phyloP scores from a whole-genome alignment of 2,888 invertebrate genomes.

The Scaeva pyrastri region DNA sequence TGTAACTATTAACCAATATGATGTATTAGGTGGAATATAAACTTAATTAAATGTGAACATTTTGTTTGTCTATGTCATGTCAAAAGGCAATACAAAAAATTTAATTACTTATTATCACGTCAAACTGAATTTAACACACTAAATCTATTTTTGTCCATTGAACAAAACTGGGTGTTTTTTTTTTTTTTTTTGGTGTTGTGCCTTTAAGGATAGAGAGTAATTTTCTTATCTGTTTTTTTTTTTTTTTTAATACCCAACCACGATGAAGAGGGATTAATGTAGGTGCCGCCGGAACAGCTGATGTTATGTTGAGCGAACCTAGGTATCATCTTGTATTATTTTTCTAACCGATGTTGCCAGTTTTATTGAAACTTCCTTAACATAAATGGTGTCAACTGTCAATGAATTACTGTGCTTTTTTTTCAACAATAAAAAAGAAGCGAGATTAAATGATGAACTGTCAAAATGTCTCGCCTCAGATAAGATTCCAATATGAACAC shows the following conservation, averaged over 20 bases:
- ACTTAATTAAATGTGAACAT: conserved; percentile 14
- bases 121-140: background rate
- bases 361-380: no score
- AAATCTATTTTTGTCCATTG: background rate
- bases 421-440: no score
- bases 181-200: background rate
- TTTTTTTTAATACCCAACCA: background rate
- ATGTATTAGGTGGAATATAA: background rate
- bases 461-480: no score
- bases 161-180: background rate
- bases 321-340: no score
- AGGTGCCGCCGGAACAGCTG: background rate
- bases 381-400: no score
- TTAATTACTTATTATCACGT: conserved; percentile 7
- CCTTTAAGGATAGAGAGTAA: background rate
- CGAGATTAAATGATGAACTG: no score
- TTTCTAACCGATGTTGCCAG: no score
- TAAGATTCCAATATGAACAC: no score
- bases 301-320: background rate
- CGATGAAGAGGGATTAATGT: background rate
- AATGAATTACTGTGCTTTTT: no score
- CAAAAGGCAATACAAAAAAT: background rate
- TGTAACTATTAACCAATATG: background rate
- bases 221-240: background rate
- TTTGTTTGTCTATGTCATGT: conserved; percentile 5